phyloP scores from a whole-genome alignment of 2,113 vertebrate species.

The Potamarius usumacintae region DNA sequence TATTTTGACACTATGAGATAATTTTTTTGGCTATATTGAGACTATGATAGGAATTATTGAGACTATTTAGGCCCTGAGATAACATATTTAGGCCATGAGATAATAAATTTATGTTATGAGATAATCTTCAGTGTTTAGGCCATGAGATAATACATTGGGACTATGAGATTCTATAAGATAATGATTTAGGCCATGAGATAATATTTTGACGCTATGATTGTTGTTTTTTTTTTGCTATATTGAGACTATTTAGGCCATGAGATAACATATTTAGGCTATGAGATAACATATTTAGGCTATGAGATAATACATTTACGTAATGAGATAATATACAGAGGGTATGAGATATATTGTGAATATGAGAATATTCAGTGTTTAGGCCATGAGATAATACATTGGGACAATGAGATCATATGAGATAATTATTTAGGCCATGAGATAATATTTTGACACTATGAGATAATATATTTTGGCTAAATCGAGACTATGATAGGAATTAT shows the following conservation, averaged over 20 bases:
- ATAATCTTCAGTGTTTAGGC: not conserved
- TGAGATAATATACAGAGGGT: not conserved
- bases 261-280: not conserved
- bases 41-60: not conserved
- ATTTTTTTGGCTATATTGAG: not conserved
- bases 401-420: not conserved
- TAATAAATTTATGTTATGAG: not conserved
- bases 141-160: not conserved
- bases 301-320: not conserved
- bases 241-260: not conserved
- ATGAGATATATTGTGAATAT: not conserved
- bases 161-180: not conserved
- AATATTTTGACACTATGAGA: not conserved
- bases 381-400: not conserved
- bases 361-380: not conserved
- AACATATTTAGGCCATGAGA: not conserved
- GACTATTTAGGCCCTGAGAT: not conserved
- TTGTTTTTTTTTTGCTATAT: not conserved
- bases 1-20: not conserved
- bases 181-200: not conserved
- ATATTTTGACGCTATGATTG: not conserved
- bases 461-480: not conserved
- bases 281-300: not conserved
- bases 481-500: not conserved
- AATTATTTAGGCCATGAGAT: not conserved